Evolutionary conservation across 2,113 vertebrate genomes (phyloP), one percentile per base, ranked within the genome.

Genomic region (Lycocorax pyrrhopterus): DNA sequence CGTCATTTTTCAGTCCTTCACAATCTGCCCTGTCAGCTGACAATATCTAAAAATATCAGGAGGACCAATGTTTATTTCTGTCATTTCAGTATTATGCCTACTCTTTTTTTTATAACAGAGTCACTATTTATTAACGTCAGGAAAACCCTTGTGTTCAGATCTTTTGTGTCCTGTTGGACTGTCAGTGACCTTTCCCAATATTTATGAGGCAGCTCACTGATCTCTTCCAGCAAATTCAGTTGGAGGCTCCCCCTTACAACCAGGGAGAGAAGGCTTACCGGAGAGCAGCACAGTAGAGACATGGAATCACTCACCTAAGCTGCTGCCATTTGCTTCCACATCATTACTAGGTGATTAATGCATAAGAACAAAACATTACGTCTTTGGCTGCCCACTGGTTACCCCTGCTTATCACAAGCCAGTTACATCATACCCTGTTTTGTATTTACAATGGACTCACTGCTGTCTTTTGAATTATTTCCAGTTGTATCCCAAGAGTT

Each of bases 1-100:
- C 52, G n/a, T 96, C 93, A 95, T 95, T 97, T 97, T 87, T 90
- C 77, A 73, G 59, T 95, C 92, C 83, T 93, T 93, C 67, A 93
- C 92, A 96, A 96, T 94, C 95, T 97, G 93, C 91, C 79, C 94
- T 77, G 75, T 96, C 91, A 95, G 60, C 96, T 95, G 87, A 96
- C 93, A 96, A 60, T 72, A 58, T 80, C 92, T 96, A 94, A 97
- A 98, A 97, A 97, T 97, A 96, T 32, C 87, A 94, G 46, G 71
- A 96, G 95, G 81, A 87, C 33, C 47, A 63, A 47, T 49, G 35
- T 43, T 91, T 93, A 69, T 92, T 95, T 84, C 77, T 91, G 77
- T 85, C 63, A 75, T 92, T 92, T 85, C 67, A 91, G 44, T 41
- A 35, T 87, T 84, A 72, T 47, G 32, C 19, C 46, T 35, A 18